Base-by-base conservation (phyloP, 2,888 invertebrate species). In the Labia minor region DNA sequence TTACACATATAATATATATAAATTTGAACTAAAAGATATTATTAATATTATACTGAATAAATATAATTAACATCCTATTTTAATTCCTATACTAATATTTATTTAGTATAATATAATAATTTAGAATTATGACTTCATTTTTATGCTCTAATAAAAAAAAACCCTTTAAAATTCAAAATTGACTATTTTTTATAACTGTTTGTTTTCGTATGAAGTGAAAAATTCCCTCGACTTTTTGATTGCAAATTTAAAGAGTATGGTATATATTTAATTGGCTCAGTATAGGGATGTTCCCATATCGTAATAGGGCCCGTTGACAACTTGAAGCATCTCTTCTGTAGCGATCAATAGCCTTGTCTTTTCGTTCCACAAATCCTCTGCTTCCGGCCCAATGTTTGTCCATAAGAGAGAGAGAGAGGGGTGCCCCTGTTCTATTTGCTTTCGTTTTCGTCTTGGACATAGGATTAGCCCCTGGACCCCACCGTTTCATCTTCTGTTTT, bases 351-450 rank as follows among this genome's bases (percentile, higher is more conserved):
- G 49, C 49, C 3, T 49, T 14, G 49, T 49, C 49, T 49, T 49
- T 49, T 49, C 49, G 49, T 49, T 49, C 6, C 49, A 49, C 49
- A 49, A 49, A 49, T 49, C 49, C 49, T 49, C 49, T 49, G 49
- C 49, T 49, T 49, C 49, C 49, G 49, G 49, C 49, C 49, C 49
- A 11, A 14, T 26, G 26, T 26, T n/a, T 49, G 49, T 49, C 14
- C 14, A 14, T 14, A 4, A 4, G 3, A 8, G 49, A 14, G 49
- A 10, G 49, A n/a, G 16, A 14, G 49, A 14, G 6, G 6, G 2
- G 2, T 49, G 49, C 49, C 49, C 16, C 3, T 49, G 49, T 49
- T n/a, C 49, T 49, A 16, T 49, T 49, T 49, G 49, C 49, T 49
- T 14, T 49, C 16, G 49, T 49, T 14, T 3, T 49, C 49, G 49